These are phyloP conservation scores for Drosophila dives DNA, from an alignment of 2,888 invertebrate species.

Conservation along the genomic window DNA sequence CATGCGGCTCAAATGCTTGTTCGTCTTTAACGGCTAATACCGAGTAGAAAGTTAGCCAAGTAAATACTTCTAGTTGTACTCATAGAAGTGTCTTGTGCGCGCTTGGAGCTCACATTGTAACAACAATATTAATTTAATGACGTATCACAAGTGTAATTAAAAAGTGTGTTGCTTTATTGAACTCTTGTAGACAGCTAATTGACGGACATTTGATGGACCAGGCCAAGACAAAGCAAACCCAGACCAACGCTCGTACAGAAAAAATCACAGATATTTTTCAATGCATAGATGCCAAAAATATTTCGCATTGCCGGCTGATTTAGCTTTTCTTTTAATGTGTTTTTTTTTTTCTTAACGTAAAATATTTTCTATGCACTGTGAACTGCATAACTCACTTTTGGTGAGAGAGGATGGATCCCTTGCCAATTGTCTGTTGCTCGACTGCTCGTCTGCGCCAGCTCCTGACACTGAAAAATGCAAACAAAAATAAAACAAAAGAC, in stretches of 20 bases:
- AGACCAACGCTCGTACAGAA: slow-evolving; percentile 2
- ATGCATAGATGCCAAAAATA: slow-evolving; percentile 43
- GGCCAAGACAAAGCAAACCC: neutral
- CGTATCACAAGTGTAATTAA: slow-evolving; percentile 80
- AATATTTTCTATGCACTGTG: slow-evolving; percentile 76
- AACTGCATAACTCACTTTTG: slow-evolving; percentile 76
- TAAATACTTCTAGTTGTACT: slow-evolving; percentile 48
- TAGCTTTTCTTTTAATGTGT: slow-evolving; percentile 2
- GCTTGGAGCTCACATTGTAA: no score
- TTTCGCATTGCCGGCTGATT: slow-evolving; percentile 53
- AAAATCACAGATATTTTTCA: slow-evolving; percentile 33
- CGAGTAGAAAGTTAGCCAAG: slow-evolving; percentile 17
- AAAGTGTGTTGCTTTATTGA: slow-evolving; percentile 74
- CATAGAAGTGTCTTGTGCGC: no score
- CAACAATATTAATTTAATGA: slow-evolving; percentile 79
- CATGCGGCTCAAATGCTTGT: slow-evolving; percentile 16
- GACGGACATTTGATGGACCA: slow-evolving; percentile 65
- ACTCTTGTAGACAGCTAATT: slow-evolving; percentile 71
- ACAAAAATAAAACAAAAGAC: slow-evolving; percentile 81
- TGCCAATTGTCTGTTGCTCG: slow-evolving; percentile 55
- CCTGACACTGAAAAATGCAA: slow-evolving; percentile 79
- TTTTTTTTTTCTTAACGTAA: slow-evolving; percentile 34
- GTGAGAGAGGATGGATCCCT: slow-evolving; percentile 53
- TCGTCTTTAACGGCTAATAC: slow-evolving; percentile 45
- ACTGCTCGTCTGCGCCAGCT: slow-evolving; percentile 23